Evolutionary conservation across 2,113 vertebrate genomes (phyloP), one percentile per base, ranked within the genome.

Genomic region (Fulmarus glacialis): DNA sequence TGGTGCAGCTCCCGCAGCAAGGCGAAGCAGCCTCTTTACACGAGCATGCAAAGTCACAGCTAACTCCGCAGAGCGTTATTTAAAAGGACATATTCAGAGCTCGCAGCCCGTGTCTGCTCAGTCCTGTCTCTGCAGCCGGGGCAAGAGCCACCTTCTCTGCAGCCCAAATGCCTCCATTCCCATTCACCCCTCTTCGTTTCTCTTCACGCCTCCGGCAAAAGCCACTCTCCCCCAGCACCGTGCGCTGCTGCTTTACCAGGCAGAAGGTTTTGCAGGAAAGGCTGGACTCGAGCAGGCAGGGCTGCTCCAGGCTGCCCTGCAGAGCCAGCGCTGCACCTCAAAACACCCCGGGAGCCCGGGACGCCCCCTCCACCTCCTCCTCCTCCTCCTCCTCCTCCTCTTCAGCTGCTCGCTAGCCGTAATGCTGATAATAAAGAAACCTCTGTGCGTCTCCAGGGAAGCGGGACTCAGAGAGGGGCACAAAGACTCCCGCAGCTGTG

Each of bases 401-500:
- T 73, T 81, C 77, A 67, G 67, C 59, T 45, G 58, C 77, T 78
- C 50, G 6, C 79, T 84, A 89, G 96, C 84, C 64, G 0, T 5
- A 30, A 59, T 0, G 88, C 88, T 5, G 89, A 72, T 93, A 85
- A 98, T 96, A 98, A 98, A 97, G 95, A 77, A 96, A 97, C 96
- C 98, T 98, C 98, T 97, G 97, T 97, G 96, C 9, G 75, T 98
- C 98, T 98, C 98, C 98, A 96, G 97, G 98, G 97, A 98, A 98
- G 97, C 58, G 6, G 97, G 97, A 94, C 90, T 90, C 15, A 0
- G 93, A 85, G 94, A 86, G 91, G 96, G 94, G 96, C 86, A 98
- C 98, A 98, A 98, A 98, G 98, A 79, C 98, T 97, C 98, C 97
- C 91, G 96, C 98, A 98, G 98, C 98, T 98, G 98, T 97, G 98